A percentile compares a stretch with the other conserved stretches of the same genome.
phyloP scores from a whole-genome alignment of 1,140 invertebrate genomes.

The Drosophila teissieri region DNA sequence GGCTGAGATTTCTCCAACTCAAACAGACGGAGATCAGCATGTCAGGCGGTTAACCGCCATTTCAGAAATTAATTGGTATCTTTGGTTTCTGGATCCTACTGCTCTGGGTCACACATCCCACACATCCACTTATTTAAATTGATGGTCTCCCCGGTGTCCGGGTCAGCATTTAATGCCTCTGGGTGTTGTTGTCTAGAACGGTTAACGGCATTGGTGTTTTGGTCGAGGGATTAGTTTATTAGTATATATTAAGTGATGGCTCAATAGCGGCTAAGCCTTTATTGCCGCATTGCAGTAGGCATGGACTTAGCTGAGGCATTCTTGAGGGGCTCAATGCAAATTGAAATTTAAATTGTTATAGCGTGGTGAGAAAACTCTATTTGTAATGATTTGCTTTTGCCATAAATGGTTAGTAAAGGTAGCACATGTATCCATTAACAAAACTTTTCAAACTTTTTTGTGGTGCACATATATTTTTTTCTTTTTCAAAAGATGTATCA shows the following conservation, averaged over 20 bases:
- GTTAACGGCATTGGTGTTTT: constrained; percentile 46
- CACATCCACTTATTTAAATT: constrained; percentile 40
- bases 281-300: constrained; percentile 27
- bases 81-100: constrained; percentile 41
- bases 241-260: constrained; percentile 32
- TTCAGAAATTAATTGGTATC: constrained; percentile 75
- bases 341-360: background rate
- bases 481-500: too few species aligned
- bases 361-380: background rate
- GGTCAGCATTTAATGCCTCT: constrained; percentile 21
- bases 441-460: too few species aligned
- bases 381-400: too few species aligned
- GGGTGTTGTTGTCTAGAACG: constrained; percentile 15
- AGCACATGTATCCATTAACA: too few species aligned
- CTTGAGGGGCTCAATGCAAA: background rate
- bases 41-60: constrained; percentile 69
- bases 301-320: background rate
- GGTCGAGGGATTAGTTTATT: constrained; percentile 20
- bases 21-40: constrained; percentile 36
- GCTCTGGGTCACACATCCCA: constrained; percentile 14
- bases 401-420: background rate
- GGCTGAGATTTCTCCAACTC: constrained; percentile 42
- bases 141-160: constrained; percentile 11
- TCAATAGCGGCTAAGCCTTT: constrained; percentile 5
- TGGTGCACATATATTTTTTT: too few species aligned